Percentiles rank a stretch among this genome's conserved stretches.
Conservation (phyloP, 2,888 invertebrate genomes). For the Mesorhabditis belari region DNA sequence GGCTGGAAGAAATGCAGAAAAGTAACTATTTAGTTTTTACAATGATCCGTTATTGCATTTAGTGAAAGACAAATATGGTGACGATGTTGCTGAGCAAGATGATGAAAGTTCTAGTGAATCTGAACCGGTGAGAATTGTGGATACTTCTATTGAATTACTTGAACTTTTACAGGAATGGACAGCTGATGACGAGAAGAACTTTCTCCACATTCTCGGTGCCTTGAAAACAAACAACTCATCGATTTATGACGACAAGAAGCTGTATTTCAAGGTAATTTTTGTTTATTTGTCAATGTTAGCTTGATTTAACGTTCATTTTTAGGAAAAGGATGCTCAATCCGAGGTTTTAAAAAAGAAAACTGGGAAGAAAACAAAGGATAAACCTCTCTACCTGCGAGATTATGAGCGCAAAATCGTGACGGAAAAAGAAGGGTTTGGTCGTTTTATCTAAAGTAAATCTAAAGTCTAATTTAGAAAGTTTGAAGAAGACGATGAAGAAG, state of each 20-base stretch:
- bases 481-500: constrained; percentile 40
- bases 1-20: constrained; percentile 74
- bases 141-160: background rate
- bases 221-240: constrained; percentile 80
- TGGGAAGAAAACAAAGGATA: constrained; percentile 57
- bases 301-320: constrained; percentile 9
- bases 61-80: constrained; percentile 41
- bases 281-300: too few relatives aligned
- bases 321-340: too few relatives aligned
- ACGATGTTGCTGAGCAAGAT: constrained; percentile 54
- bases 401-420: constrained; percentile 72
- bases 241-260: constrained; percentile 71
- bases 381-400: constrained; percentile 69
- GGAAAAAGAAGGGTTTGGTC: constrained; percentile 63
- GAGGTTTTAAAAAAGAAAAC: too few relatives aligned
- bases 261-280: background rate
- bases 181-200: constrained; percentile 73
- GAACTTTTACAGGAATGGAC: constrained; percentile 59
- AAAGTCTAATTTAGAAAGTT: constrained; percentile 22
- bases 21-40: constrained; percentile 36
- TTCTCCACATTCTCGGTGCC: constrained; percentile 75
- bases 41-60: constrained; percentile 3
- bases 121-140: constrained; percentile 14
- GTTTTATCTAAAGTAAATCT: background rate
- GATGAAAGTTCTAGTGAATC: constrained; percentile 59